These are phyloP conservation scores for Capreolus pygargus DNA, from an alignment of 2,113 vertebrate genomes.

Conservation along the genomic window DNA sequence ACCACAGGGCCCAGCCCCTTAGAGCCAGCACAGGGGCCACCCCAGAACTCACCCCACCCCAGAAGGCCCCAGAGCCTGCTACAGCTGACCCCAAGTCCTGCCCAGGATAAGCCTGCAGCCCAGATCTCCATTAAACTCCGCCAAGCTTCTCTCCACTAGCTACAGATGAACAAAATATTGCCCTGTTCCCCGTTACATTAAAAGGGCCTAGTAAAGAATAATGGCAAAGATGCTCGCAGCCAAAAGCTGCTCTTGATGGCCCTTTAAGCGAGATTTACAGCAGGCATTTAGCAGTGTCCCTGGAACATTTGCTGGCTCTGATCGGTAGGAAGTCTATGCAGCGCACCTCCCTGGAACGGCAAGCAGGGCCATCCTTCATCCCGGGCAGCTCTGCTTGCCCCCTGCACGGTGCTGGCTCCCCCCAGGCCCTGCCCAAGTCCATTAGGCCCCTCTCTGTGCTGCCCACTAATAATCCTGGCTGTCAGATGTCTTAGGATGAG, in stretches of 20 bases:
- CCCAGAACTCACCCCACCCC: neutral
- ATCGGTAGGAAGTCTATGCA: slow-evolving; percentile 60
- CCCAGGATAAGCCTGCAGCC: neutral
- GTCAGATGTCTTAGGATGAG: neutral
- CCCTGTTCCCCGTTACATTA: slow-evolving; percentile 77
- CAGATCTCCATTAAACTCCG: neutral
- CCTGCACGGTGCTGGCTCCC: slow-evolving; percentile 41
- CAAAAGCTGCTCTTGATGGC: slow-evolving; percentile 80
- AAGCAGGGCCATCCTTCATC: slow-evolving; percentile 71
- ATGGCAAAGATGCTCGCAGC: slow-evolving; percentile 77
- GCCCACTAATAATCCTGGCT: slow-evolving; percentile 41
- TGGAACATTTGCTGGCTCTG: slow-evolving; percentile 78
- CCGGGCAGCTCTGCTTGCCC: slow-evolving; percentile 19
- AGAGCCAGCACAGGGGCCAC: neutral
- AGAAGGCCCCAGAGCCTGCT: neutral
- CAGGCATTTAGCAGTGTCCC: slow-evolving; percentile 82
- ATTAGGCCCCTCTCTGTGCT: slow-evolving; percentile 36
- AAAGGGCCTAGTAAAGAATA: slow-evolving; percentile 82
- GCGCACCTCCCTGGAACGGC: slow-evolving; percentile 51
- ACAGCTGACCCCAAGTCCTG: neutral
- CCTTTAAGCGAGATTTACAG: slow-evolving; percentile 83
- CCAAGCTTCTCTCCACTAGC: slow-evolving; percentile 66
- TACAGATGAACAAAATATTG: slow-evolving; percentile 79
- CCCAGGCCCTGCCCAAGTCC: slow-evolving; percentile 39
- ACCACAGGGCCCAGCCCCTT: neutral